phyloP scores from a whole-genome alignment of 2,113 vertebrate species.

The Haemorhous mexicanus region DNA sequence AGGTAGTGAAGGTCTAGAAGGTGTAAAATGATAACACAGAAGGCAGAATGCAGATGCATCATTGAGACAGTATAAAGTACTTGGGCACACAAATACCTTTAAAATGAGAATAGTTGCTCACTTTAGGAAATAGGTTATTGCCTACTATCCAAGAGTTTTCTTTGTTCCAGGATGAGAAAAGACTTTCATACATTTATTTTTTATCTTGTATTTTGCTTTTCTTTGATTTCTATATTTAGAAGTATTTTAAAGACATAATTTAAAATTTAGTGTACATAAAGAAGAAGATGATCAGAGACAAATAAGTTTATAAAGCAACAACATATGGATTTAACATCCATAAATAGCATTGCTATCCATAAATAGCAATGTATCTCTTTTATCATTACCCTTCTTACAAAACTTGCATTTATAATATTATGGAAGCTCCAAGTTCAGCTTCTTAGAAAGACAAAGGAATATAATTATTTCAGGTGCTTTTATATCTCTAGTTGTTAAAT shows the following conservation, averaged over 20 bases:
- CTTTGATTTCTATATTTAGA: neutral
- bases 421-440: neutral
- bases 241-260: neutral
- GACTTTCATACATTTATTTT: neutral
- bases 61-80: neutral
- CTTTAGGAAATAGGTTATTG: neutral
- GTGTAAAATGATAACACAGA: neutral
- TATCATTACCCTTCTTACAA: neutral
- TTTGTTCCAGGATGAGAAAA: neutral
- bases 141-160: neutral
- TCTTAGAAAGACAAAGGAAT: neutral
- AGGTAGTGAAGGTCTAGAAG: neutral
- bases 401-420: neutral
- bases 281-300: neutral
- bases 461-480: neutral
- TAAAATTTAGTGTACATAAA: neutral
- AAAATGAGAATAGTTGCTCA: neutral
- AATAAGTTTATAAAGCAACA: neutral
- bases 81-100: neutral
- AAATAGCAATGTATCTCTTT: neutral
- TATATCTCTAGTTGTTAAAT: neutral
- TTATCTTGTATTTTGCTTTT: neutral
- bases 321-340: neutral
- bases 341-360: neutral
- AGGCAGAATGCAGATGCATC: neutral